These are phyloP conservation scores for Amia ocellicauda DNA, from an alignment of 2,113 vertebrate species.

Conservation along the genomic window DNA sequence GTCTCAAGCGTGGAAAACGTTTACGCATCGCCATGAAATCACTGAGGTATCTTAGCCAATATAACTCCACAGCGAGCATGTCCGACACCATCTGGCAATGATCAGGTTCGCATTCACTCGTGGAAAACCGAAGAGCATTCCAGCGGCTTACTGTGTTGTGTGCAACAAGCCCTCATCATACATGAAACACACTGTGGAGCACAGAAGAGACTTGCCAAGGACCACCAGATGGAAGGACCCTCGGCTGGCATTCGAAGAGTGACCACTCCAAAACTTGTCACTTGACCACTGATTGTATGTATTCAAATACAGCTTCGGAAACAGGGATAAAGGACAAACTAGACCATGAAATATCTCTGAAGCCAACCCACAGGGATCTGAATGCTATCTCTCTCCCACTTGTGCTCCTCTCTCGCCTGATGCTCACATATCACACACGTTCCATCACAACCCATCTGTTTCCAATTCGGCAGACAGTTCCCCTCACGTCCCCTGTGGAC, in stretches of 20 bases:
- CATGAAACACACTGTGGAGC: no score
- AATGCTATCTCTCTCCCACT: no score
- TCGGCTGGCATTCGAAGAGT: neutral
- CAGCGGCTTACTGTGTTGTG: neutral
- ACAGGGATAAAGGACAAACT: no score
- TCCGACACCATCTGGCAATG: slow-evolving; percentile 34
- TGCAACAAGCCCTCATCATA: no score
- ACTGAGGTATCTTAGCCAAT: slow-evolving; percentile 28
- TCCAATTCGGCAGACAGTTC: neutral
- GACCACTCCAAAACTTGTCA: no score
- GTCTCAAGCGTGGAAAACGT: slow-evolving; percentile 33
- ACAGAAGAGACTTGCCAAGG: no score
- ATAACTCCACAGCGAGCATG: slow-evolving; percentile 26
- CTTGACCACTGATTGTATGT: no score
- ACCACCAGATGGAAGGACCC: neutral
- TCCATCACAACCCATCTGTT: neutral
- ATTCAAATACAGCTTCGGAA: no score
- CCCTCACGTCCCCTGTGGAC: neutral
- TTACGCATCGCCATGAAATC: slow-evolving; percentile 32
- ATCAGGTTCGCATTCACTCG: slow-evolving; percentile 16
- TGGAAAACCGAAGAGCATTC: neutral
- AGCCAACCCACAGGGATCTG: no score
- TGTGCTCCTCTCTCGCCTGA: no score
- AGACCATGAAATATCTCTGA: no score
- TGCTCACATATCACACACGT: neutral